These are phyloP conservation scores for Cydia splendana DNA, from an alignment of 1,140 invertebrate species.

Conservation along the genomic window DNA sequence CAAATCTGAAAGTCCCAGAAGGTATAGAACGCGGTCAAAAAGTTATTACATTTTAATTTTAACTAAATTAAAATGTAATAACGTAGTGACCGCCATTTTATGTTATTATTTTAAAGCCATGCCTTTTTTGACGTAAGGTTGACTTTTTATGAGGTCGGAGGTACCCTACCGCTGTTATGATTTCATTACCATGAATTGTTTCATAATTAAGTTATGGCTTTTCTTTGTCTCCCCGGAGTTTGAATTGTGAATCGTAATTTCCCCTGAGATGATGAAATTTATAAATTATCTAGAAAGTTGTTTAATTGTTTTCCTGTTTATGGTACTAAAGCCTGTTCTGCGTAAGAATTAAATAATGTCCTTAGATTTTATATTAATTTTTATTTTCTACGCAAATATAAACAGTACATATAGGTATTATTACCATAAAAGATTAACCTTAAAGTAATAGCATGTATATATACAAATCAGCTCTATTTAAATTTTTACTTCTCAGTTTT, in stretches of 20 bases:
- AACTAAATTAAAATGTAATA: too few relatives aligned
- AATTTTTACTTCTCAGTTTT: too few relatives aligned
- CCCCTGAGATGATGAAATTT: conserved; percentile 21
- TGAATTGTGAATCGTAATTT: conserved; percentile 15
- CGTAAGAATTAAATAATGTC: background rate
- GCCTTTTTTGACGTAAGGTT: background rate
- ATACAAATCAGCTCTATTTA: too few relatives aligned
- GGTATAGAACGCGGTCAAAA: background rate
- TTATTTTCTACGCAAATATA: background rate
- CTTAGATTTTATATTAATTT: background rate
- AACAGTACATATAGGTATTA: too few relatives aligned
- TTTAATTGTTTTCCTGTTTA: background rate
- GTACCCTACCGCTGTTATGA: conserved; percentile 37
- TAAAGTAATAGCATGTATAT: too few relatives aligned
- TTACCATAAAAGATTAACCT: too few relatives aligned
- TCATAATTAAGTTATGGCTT: conserved; percentile 42
- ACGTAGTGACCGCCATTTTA: too few relatives aligned
- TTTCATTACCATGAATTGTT: conserved; percentile 44
- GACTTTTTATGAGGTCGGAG: background rate
- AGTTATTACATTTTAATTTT: background rate
- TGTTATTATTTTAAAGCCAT: too few relatives aligned
- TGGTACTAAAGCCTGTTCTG: background rate
- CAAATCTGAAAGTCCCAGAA: background rate
- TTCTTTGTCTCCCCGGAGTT: conserved; percentile 13
- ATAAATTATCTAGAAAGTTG: conserved; percentile 6